Conservation (phyloP, 92 coral and sea anemone species). For the Parazoanthus swiftii region DNA sequence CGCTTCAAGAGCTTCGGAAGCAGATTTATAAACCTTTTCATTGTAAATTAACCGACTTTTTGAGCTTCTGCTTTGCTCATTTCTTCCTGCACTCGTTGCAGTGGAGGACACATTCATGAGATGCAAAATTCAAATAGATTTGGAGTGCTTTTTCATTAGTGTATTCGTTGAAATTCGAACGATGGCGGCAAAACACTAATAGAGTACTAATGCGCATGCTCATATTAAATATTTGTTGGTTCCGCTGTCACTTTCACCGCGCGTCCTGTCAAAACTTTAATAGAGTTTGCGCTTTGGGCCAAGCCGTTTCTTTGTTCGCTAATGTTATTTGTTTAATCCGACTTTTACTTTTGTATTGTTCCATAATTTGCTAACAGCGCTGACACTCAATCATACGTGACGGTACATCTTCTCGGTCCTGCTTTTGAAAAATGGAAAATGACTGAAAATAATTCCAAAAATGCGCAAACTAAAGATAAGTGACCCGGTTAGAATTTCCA, state of each 20-base stretch:
- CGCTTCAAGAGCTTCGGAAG: constrained; percentile 86
- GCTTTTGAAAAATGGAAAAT: too few relatives aligned
- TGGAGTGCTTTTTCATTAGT: constrained; percentile 30
- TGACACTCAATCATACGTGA: neutral
- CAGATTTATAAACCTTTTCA: constrained; percentile 67
- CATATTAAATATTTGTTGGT: neutral
- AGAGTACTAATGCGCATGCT: constrained; percentile 66
- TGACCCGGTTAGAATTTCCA: neutral
- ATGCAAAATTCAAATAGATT: constrained; percentile 69
- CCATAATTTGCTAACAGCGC: constrained; percentile 13
- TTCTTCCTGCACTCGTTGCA: constrained; percentile 48
- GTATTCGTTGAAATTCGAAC: constrained; percentile 84
- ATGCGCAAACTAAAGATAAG: neutral
- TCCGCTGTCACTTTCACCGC: constrained; percentile 46
- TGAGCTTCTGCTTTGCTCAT: constrained; percentile 43
- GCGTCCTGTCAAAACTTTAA: constrained; percentile 69
- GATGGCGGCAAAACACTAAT: constrained; percentile 90
- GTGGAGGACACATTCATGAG: constrained; percentile 83
- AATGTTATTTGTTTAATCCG: constrained; percentile 34
- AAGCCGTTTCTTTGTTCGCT: constrained; percentile 24
- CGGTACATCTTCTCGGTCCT: neutral
- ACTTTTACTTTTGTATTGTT: constrained; percentile 9
- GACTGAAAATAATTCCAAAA: neutral
- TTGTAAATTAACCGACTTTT: constrained; percentile 49
- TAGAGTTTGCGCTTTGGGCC: constrained; percentile 14